These are phyloP conservation scores for Sinocyclocheilus anshuiensis DNA, from an alignment of 2,113 vertebrate genomes.

Conservation along the genomic window DNA sequence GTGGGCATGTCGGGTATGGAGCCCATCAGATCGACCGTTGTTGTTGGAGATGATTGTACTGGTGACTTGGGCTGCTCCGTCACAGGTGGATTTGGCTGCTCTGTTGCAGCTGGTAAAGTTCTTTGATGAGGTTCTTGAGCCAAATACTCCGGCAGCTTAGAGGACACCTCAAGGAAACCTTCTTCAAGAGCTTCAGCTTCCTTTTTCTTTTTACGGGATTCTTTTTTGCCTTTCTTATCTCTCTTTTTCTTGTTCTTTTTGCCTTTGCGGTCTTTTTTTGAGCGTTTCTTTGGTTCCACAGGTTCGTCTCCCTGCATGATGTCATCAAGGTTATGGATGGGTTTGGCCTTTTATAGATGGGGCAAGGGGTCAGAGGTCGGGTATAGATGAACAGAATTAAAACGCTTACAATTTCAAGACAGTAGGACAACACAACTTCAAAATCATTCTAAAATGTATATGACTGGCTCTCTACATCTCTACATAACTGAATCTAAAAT, in stretches of 20 bases:
- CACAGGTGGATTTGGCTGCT: conserved; percentile 41
- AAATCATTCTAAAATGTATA: conserved; percentile 49
- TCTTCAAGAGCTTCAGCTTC: conserved; percentile 64
- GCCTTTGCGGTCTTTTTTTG: conserved; percentile 75
- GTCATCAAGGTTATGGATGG: conserved; percentile 49
- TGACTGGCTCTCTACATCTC: not conserved
- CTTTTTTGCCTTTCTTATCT: conserved; percentile 74
- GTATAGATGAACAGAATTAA: conserved; percentile 32
- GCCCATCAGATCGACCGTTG: conserved; percentile 47
- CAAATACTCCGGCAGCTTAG: conserved; percentile 61
- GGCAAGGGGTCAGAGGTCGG: conserved; percentile 42
- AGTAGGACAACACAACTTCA: not conserved
- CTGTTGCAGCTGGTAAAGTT: conserved; percentile 47
- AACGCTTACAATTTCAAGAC: not conserved
- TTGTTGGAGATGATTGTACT: conserved; percentile 24
- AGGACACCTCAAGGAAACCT: conserved; percentile 64
- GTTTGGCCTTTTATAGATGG: conserved; percentile 60
- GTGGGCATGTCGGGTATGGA: conserved; percentile 62
- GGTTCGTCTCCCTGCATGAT: conserved; percentile 62
- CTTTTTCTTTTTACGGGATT: conserved; percentile 83
- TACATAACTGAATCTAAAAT: not conserved
- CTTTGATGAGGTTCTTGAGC: conserved; percentile 57
- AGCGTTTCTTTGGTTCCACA: conserved; percentile 62
- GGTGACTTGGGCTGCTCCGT: conserved; percentile 42
- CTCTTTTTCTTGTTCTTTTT: conserved; percentile 81